These are phyloP conservation scores for Cybosia mesomella DNA, from an alignment of 2,888 invertebrate species.

Conservation along the genomic window DNA sequence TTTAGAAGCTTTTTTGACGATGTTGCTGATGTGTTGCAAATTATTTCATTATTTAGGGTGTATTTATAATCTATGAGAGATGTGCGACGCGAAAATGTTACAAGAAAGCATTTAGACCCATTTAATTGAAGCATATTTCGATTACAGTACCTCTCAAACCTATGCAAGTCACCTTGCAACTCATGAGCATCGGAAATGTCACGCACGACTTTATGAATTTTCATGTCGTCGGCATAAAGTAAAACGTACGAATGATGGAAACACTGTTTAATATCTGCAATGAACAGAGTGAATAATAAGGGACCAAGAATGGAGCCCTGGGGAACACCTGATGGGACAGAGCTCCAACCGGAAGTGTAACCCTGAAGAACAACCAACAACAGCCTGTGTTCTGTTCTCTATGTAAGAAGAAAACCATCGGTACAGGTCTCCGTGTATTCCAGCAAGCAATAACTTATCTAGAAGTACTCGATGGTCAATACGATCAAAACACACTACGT, in stretches of 20 bases:
- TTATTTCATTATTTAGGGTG: neutral
- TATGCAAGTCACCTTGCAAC: neutral
- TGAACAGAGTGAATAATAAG: neutral
- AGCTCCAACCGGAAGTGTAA: neutral
- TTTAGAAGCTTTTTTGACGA: neutral
- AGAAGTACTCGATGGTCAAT: no score
- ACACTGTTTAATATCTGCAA: neutral
- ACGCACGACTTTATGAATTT: neutral
- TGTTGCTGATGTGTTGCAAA: neutral
- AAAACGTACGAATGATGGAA: neutral
- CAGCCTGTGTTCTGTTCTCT: conserved; percentile 3
- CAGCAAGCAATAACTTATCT: no score
- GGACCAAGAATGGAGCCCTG: neutral
- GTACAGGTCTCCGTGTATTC: neutral
- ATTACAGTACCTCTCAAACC: neutral
- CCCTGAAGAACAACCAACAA: conserved; percentile 6
- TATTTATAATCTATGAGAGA: neutral
- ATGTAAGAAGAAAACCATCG: conserved; percentile 11
- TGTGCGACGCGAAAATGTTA: neutral
- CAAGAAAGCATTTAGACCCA: neutral
- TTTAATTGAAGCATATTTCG: conserved; percentile 5
- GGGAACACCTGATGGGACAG: neutral
- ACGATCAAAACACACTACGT: no score
- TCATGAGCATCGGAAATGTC: neutral
- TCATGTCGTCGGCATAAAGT: neutral